Evolutionary conservation across 2,113 vertebrate genomes (phyloP).

Genomic region (Tragelaphus buxtoni): DNA sequence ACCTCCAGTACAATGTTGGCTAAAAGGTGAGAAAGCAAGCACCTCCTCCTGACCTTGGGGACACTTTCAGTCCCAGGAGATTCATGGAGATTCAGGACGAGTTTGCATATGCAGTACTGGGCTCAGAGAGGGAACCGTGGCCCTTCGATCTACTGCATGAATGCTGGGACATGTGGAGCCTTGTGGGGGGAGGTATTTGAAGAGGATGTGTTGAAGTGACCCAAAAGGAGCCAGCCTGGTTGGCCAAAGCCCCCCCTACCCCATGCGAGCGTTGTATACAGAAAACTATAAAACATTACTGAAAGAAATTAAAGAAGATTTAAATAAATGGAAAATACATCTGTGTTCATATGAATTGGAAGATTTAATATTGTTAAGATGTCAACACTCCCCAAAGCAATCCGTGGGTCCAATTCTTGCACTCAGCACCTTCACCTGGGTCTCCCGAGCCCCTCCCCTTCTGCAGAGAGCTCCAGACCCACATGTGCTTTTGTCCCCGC

Average conservation of each 20-base stretch:
- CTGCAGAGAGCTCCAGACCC: not conserved
- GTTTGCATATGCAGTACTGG: not conserved
- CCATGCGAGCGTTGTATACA: too few species aligned
- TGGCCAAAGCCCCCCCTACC: not conserved
- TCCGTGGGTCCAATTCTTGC: too few species aligned
- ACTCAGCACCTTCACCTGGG: rapidly evolving
- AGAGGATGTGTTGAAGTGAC: not conserved
- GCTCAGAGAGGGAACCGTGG: rapidly evolving
- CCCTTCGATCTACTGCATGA: not conserved
- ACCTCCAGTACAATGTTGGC: not conserved
- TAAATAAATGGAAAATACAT: too few species aligned
- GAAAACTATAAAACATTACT: too few species aligned
- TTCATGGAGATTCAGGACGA: not conserved
- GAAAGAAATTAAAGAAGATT: too few species aligned
- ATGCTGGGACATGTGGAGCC: not conserved
- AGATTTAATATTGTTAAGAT: too few species aligned
- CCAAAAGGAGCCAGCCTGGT: not conserved
- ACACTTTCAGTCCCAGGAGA: not conserved
- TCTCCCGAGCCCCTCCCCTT: not conserved
- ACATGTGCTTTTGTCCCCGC: constrained; percentile 38
- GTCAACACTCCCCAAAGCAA: too few species aligned
- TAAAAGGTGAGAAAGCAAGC: not conserved
- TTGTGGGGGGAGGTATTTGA: not conserved
- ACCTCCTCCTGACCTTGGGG: not conserved
- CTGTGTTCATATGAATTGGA: too few species aligned